Evolutionary conservation across 1,140 invertebrate genomes (phyloP), one percentile per base, ranked within the genome.

Genomic region (Subanguina moxae): DNA sequence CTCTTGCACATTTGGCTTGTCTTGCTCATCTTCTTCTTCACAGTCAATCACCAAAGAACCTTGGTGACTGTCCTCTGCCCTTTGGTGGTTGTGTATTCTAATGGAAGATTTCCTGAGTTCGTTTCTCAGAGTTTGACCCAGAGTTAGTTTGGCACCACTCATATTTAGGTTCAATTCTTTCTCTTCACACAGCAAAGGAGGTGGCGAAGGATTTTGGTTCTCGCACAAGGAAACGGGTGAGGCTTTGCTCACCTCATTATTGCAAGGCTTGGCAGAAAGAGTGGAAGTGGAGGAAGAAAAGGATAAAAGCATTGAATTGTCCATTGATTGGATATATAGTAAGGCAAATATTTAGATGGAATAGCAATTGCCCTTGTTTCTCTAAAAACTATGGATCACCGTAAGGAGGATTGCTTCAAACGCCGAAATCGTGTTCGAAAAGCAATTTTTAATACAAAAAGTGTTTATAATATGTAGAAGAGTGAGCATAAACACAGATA

Each of bases 61-160:
- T 57, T 23, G 3, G 28, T 28, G 3, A 11, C 27, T 57, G 52
- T 57, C 52, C 52, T 57, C 27, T 61, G 3, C 28, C 7, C 19
- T 61, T 45, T 28, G 27, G 27, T 61, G 8, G 15, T 38, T 61
- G n/a, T 45, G 27, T 19, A 61, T 19, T 3, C 28, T 3, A 17
- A 61, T 19, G n/a, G 28, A 61, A 21, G 58, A 61, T 15, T 45
- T 30, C 28, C 58, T 3, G 7, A 61, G 27, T n/a, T 61, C 58
- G 58, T 61, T 45, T 17, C 17, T 61, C 58, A 61, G n/a, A 61
- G 58, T 61, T 61, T 61, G 58, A 8, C 58, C 58, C n/a, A 61
- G 27, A 7, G 58, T 61, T 19, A 61, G n/a, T 45, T n/a, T 45
- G 27, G 17, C 15, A 32, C 3, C 3, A 28, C 8, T 23, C n/a